phyloP scores from a whole-genome alignment of 2,113 vertebrate genomes.

The Garra rufa region DNA sequence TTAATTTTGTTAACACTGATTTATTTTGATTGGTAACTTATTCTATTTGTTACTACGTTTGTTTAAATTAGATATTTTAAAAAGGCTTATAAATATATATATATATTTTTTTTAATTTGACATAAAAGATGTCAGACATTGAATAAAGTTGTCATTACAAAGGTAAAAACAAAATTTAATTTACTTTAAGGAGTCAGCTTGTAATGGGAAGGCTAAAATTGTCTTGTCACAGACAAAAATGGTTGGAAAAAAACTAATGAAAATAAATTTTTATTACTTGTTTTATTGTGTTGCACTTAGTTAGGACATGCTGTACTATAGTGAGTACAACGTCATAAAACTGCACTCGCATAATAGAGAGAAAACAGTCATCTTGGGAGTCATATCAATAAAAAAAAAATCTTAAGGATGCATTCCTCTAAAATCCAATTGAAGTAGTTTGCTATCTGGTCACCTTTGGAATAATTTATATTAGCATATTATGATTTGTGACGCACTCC shows the following conservation, averaged over 20 bases:
- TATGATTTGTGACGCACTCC: not conserved
- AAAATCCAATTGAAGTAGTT: not conserved
- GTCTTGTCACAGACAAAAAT: not conserved
- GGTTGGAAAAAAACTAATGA: not conserved
- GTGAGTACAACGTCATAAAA: not conserved
- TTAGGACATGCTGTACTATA: not conserved
- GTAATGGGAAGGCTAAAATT: too few relatives aligned
- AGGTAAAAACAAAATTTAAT: too few relatives aligned
- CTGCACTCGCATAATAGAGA: not conserved
- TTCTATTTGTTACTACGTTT: too few relatives aligned
- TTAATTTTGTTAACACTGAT: too few relatives aligned
- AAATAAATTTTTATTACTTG: not conserved
- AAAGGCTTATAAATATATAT: too few relatives aligned
- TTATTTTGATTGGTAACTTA: too few relatives aligned
- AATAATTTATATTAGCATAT: not conserved
- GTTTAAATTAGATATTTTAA: too few relatives aligned
- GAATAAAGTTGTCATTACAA: too few relatives aligned
- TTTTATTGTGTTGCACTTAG: not conserved
- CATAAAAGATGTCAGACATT: too few relatives aligned
- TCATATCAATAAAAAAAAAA: not conserved
- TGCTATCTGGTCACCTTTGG: not conserved
- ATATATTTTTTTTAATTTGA: too few relatives aligned
- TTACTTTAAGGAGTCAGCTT: too few relatives aligned
- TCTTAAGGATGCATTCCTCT: not conserved
- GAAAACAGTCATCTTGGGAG: not conserved